Conservation (phyloP, 2,888 invertebrate species). For the Gryllus longicercus region DNA sequence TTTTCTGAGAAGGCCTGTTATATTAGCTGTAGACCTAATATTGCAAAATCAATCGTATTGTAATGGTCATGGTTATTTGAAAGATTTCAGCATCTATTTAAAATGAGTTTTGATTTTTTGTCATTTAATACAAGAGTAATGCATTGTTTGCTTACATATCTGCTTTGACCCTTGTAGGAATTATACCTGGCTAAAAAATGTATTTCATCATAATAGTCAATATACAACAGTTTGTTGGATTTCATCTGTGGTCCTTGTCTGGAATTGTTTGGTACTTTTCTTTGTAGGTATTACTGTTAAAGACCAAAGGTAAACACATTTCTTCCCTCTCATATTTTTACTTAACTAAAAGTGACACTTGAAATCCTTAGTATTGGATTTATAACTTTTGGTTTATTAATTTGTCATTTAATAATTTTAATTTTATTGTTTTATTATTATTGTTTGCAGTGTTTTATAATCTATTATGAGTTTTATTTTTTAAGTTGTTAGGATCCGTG, state of each 20-base stretch:
- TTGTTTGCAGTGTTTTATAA: too few relatives aligned
- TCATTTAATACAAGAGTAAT: slow-evolving; percentile 19
- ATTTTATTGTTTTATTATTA: slow-evolving; percentile 18
- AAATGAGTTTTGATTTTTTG: neutral
- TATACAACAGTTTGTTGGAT: slow-evolving; percentile 67
- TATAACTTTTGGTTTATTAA: slow-evolving; percentile 28
- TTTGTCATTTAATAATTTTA: slow-evolving; percentile 30
- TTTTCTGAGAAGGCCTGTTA: neutral
- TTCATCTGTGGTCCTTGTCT: slow-evolving; percentile 56
- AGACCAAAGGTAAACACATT: slow-evolving; percentile 38
- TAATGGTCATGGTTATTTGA: too few relatives aligned
- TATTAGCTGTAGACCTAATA: neutral
- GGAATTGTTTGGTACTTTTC: slow-evolving; percentile 54
- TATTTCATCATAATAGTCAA: slow-evolving; percentile 55
- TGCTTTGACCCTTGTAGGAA: slow-evolving; percentile 22
- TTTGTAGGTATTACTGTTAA: slow-evolving; percentile 45
- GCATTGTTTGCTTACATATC: slow-evolving; percentile 42
- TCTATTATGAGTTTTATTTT: too few relatives aligned
- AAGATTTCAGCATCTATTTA: neutral
- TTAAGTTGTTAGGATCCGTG: too few relatives aligned
- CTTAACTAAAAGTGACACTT: neutral
- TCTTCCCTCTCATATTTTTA: neutral
- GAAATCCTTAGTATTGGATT: too few relatives aligned
- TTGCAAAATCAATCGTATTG: too few relatives aligned
- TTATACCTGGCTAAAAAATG: slow-evolving; percentile 51